These are phyloP conservation scores for Castor canadensis DNA, from an alignment of 2,113 vertebrate species.

Conservation along the genomic window DNA sequence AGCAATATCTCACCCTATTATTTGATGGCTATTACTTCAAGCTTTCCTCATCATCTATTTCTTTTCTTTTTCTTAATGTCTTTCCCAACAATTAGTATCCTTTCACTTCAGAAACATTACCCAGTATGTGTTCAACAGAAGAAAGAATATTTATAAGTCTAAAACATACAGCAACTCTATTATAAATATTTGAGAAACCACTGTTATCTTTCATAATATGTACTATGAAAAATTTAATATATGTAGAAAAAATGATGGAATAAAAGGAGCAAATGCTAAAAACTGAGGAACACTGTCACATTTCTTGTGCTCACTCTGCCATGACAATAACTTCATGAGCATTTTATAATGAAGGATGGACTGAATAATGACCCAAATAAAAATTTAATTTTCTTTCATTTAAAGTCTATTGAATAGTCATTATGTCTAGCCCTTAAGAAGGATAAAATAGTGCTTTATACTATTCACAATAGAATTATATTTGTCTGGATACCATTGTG, in stretches of 20 bases:
- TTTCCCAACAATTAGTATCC: neutral
- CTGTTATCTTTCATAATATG: neutral
- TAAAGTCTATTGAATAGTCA: conserved; percentile 49
- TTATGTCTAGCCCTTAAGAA: conserved; percentile 52
- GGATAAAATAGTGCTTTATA: conserved; percentile 57
- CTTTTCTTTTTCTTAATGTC: neutral
- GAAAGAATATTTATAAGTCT: conserved; percentile 10
- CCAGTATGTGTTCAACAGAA: neutral
- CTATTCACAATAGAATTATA: conserved; percentile 66
- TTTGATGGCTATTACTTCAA: neutral
- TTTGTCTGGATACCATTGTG: conserved; percentile 23
- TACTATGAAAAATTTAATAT: conserved; percentile 50
- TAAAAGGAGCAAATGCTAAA: conserved; percentile 35
- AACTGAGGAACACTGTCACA: conserved; percentile 29
- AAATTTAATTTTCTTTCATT: conserved; percentile 72
- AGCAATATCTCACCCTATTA: neutral
- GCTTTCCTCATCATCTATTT: neutral
- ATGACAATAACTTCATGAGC: conserved; percentile 56
- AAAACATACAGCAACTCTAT: neutral
- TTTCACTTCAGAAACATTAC: neutral
- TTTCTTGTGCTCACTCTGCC: conserved; percentile 51
- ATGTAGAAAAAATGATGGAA: conserved; percentile 48
- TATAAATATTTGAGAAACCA: conserved; percentile 43
- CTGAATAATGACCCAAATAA: conserved; percentile 62
- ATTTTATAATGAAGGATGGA: conserved; percentile 57